Base-by-base conservation (phyloP, 1,140 invertebrate genomes). In the Oreohelix idahoensis region DNA sequence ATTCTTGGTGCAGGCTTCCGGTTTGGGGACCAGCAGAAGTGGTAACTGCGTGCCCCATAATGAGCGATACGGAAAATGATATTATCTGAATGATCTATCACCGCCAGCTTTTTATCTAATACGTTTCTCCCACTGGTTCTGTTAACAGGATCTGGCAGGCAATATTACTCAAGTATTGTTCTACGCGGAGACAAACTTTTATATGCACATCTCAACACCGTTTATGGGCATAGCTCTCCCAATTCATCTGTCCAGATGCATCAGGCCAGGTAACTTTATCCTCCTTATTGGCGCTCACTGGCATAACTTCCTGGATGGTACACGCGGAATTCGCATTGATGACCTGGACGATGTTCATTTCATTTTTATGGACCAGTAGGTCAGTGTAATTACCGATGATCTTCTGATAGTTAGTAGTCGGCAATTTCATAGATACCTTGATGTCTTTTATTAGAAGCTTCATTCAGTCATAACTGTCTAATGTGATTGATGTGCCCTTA, bases 231-330 rank as follows among this genome's bases (percentile, higher is more conserved):
- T 53, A 8, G 2, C 0, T 17, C 26, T 53, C 1, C 45, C 74
- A 13, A 76, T 76, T 29, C 74, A 32, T 53, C 29, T 76, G 74
- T 45, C 74, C n/a, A 17, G 13, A 29, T 76, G 74, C n/a, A 20
- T 76, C 23, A 51, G 1, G 10, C 42, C 74, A n/a, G 74, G 74
- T 8, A 45, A 51, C 45, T 76, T 76, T 45, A 76, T 76, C 11
- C n/a, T 76, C 0, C n/a, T 76, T 1, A 1, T 29, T 2, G n/a
- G 53, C 4, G 8, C 74, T 35, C 42, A 76, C 29, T 76, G 74
- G 74, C 74, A 76, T 35, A 2, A 17, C 73, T 53, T 76, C 42
- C 4, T 53, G 74, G 74, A 76, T 51, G 74, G 74, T 0, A 76
- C 42, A 20, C 32, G 32, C 29, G 42, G 74, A 1, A 35, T 76